A percentile compares a stretch with the other conserved stretches of the same genome.
phyloP scores from a whole-genome alignment of 2,888 invertebrate species.

The Pyrrhopygopsis socrates region DNA sequence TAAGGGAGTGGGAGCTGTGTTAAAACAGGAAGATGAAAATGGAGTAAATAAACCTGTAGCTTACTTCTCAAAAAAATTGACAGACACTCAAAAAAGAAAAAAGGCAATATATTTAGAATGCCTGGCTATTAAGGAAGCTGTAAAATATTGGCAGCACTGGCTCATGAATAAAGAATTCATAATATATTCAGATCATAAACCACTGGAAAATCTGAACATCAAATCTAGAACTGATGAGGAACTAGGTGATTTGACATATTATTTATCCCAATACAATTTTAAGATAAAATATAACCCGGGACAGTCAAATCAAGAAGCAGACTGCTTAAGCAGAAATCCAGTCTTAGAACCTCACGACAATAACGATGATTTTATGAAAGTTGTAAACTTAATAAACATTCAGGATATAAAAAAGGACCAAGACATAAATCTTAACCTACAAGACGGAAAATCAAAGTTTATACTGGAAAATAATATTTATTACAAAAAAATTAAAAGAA shows the following conservation, averaged over 20 bases:
- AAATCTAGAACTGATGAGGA: constrained; percentile 83
- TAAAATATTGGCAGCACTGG: constrained; percentile 61
- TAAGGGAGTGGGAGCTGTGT: constrained; percentile 46
- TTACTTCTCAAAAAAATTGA: constrained; percentile 57
- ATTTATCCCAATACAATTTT: constrained; percentile 52
- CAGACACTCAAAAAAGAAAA: constrained; percentile 50
- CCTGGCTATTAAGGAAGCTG: constrained; percentile 55
- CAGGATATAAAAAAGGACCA: constrained; percentile 49
- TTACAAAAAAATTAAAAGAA: constrained; percentile 62
- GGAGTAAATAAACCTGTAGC: constrained; percentile 46
- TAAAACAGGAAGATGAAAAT: constrained; percentile 73
- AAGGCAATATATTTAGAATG: constrained; percentile 61
- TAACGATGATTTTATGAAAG: constrained; percentile 15
- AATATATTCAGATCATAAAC: constrained; percentile 73
- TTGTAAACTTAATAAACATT: constrained; percentile 38
- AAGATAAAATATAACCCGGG: constrained; percentile 53
- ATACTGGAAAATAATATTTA: constrained; percentile 40
- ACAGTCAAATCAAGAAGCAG: constrained; percentile 42
- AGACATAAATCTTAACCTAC: constrained; percentile 36
- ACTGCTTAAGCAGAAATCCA: constrained; percentile 46
- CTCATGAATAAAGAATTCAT: constrained; percentile 52
- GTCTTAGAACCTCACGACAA: constrained; percentile 41
- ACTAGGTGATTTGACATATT: constrained; percentile 77
- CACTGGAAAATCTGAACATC: constrained; percentile 79
- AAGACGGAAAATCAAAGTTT: constrained; percentile 46